Evolutionary conservation across 1,140 invertebrate species (phyloP).

Genomic region (Tetragonula clypearis): DNA sequence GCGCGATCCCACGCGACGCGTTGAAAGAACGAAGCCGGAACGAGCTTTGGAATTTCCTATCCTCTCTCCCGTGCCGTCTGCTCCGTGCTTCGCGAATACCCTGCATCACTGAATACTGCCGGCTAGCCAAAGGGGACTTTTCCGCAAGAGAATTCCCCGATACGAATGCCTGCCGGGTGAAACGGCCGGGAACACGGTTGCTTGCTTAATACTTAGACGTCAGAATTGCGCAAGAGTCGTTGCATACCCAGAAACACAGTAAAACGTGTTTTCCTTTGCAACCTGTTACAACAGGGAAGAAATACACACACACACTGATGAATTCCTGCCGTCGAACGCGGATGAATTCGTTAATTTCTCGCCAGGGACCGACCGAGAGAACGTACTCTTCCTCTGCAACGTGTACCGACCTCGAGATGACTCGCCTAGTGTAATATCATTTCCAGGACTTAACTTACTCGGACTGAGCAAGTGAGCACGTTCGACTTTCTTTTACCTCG

Average conservation of each 20-base stretch:
- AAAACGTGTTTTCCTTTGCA: constrained; percentile 15
- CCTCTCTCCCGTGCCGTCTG: constrained; percentile 21
- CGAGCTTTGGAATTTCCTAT: constrained; percentile 54
- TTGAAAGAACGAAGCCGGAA: constrained; percentile 33
- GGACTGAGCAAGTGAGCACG: background rate
- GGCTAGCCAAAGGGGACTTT: constrained; percentile 56
- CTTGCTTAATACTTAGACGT: constrained; percentile 55
- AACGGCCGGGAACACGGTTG: constrained; percentile 19
- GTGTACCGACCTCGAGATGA: background rate
- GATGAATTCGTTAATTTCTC: constrained; percentile 58
- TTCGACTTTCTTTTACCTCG: background rate
- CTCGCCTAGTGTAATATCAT: constrained; percentile 28
- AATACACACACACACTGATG: background rate
- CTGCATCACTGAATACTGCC: constrained; percentile 43
- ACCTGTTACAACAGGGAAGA: constrained; percentile 52
- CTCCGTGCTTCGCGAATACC: constrained; percentile 33
- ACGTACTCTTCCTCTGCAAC: background rate
- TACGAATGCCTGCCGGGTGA: constrained; percentile 57
- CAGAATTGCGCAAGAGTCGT: constrained; percentile 30
- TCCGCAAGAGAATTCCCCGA: constrained; percentile 62
- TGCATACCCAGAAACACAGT: background rate
- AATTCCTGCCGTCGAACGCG: constrained; percentile 30
- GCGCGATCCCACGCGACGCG: constrained; percentile 50
- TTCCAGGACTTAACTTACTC: background rate
- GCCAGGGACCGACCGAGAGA: background rate